Evolutionary conservation across 2,888 invertebrate genomes (phyloP), one percentile per base, ranked within the genome.

Genomic region (Timema cristinae): DNA sequence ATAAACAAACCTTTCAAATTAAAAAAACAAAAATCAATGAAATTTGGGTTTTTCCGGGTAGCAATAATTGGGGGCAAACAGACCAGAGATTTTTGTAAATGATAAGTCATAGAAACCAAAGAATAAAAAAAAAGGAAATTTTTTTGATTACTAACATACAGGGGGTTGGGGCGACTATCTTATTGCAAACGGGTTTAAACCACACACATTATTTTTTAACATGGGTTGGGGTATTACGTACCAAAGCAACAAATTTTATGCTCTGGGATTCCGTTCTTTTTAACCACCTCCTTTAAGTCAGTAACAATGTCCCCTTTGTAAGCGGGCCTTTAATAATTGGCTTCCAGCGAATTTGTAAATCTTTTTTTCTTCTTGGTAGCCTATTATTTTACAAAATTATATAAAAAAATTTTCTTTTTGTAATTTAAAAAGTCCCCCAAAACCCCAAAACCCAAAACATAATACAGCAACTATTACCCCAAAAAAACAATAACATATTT

Each of bases 221-320:
- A 0, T 6, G 59, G 7, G 2, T 7, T 13, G 59, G 10, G 0
- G 59, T 9, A 59, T 66, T 76, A 87, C 88, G 88, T 85, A 95
- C 94, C 83, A 95, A 88, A 79, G 91, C 89, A 78, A 93, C 90
- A 78, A 94, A n/a, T 90, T 85, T 97, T 97, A 81, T 95, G 93
- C 83, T 97, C 97, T 71, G 92, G 91, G 80, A 98, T 93, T 83
- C 87, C 86, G 83, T 92, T 89, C 82, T 91, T 92, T 79, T 85
- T 84, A 77, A 94, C 92, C 86, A 93, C 91, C 81, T 97, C 97
- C 78, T 91, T 90, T 76, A 96, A 88, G 83, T 95, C 93, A 75
- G 88, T 85, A 77, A 94, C 91, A 79, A 95, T 90, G 81, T 95
- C n/a, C n/a, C 97, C 78, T 93, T 91, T 77, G 93, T 90, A 70